Evolutionary conservation across 2,113 vertebrate genomes (phyloP).

Genomic region (Picathartes gymnocephalus): DNA sequence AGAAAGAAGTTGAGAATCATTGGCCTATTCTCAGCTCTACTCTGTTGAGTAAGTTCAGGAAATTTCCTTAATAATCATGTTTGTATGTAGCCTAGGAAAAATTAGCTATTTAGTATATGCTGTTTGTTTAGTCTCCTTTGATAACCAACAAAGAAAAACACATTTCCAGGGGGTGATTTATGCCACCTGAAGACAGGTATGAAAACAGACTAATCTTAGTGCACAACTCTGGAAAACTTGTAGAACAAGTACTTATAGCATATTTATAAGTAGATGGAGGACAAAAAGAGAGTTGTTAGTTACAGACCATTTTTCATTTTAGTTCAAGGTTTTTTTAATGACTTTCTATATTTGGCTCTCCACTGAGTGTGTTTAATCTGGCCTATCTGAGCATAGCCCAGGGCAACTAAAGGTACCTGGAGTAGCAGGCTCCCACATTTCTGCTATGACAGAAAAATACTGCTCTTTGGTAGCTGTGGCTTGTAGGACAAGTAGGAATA

Average conservation of each 20-base stretch:
- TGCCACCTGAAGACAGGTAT: neutral
- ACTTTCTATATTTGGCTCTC: neutral
- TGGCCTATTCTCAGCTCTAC: neutral
- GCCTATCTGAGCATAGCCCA: neutral
- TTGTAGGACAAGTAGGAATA: neutral
- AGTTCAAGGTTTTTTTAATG: neutral
- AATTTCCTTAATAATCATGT: neutral
- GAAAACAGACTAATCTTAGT: neutral
- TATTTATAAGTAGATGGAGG: neutral
- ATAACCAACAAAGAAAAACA: neutral
- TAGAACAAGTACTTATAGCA: neutral
- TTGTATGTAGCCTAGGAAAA: neutral
- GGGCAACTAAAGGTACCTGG: neutral
- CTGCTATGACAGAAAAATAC: neutral
- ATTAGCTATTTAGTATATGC: neutral
- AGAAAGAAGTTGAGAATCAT: neutral
- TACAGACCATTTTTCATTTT: neutral
- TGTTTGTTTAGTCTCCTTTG: neutral
- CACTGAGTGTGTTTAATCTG: neutral
- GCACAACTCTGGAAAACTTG: neutral
- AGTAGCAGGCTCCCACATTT: neutral
- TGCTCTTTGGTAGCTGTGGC: neutral
- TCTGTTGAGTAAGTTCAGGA: neutral
- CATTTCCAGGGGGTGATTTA: neutral
- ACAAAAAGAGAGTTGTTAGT: neutral